phyloP scores from a whole-genome alignment of 2,797 vertebrate genomes.

The Urophycis tenuis region DNA sequence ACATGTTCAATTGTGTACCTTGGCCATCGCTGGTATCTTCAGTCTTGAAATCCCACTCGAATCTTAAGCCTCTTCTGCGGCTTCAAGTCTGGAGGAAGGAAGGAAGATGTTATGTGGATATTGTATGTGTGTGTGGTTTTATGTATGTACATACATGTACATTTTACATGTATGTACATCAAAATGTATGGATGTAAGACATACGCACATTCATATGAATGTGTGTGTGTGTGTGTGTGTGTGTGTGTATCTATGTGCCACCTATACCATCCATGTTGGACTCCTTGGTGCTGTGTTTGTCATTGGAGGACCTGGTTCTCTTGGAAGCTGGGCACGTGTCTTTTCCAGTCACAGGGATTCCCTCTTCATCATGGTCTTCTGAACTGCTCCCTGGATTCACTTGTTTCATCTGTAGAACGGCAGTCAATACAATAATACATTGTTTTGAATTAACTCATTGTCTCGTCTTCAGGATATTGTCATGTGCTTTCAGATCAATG shows the following conservation, averaged over 20 bases:
- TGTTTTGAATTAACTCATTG: not conserved
- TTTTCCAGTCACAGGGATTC: conserved; percentile 11
- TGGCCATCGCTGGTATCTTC: not conserved
- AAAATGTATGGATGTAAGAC: no score
- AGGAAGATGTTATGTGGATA: not conserved
- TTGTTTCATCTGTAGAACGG: not conserved
- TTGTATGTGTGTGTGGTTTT: not conserved
- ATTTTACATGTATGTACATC: not conserved
- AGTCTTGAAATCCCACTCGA: not conserved
- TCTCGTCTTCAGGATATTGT: not conserved
- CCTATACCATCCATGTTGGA: conserved; percentile 42
- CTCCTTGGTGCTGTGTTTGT: conserved; percentile 36
- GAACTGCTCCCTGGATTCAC: conserved; percentile 35
- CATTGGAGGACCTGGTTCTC: conserved; percentile 47
- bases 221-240: not conserved
- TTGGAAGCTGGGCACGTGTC: conserved; percentile 35
- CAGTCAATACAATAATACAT: not conserved
- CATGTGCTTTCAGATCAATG: not conserved
- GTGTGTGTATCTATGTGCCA: not conserved
- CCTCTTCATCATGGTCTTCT: conserved; percentile 36
- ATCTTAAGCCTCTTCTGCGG: not conserved
- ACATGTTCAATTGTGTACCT: not conserved
- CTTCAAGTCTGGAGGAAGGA: not conserved
- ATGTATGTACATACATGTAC: not conserved
- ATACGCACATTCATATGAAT: not conserved